These are phyloP conservation scores for Ailuropoda melanoleuca DNA, from an alignment of 2,113 vertebrate species.

Conservation along the genomic window DNA sequence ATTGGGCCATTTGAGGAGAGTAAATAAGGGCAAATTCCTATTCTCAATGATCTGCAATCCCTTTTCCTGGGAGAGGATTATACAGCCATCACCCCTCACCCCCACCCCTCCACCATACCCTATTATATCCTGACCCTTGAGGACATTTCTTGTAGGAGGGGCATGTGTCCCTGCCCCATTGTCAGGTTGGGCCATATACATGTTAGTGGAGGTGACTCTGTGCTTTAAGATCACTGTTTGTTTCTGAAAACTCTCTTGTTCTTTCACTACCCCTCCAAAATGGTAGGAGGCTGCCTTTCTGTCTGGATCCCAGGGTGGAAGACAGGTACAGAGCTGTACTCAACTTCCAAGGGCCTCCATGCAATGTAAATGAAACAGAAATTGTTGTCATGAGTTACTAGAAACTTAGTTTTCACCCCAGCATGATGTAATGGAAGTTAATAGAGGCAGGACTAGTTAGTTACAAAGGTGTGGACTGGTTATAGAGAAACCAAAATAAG, in stretches of 20 bases:
- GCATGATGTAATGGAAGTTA: not conserved
- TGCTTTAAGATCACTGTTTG: not conserved
- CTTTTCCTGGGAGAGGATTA: not conserved
- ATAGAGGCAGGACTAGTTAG: not conserved
- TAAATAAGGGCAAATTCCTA: not conserved
- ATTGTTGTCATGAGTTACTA: not conserved
- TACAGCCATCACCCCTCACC: fast-evolving
- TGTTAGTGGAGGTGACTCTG: not conserved
- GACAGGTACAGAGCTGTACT: not conserved
- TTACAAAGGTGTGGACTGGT: not conserved
- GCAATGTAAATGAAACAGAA: not conserved
- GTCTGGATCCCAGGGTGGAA: too few relatives aligned
- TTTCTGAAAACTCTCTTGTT: not conserved
- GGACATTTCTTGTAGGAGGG: not conserved
- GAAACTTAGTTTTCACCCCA: not conserved
- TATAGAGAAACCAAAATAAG: not conserved
- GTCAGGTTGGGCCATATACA: not conserved
- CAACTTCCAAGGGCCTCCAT: too few relatives aligned
- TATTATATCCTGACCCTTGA: not conserved
- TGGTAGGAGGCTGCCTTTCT: not conserved
- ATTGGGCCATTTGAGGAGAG: not conserved
- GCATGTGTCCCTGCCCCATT: fast-evolving
- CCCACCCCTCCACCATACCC: fast-evolving
- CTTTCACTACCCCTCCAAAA: not conserved
- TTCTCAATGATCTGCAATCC: not conserved